These are phyloP conservation scores for Apodemus sylvaticus DNA, from an alignment of 2,113 vertebrate genomes.

Conservation along the genomic window DNA sequence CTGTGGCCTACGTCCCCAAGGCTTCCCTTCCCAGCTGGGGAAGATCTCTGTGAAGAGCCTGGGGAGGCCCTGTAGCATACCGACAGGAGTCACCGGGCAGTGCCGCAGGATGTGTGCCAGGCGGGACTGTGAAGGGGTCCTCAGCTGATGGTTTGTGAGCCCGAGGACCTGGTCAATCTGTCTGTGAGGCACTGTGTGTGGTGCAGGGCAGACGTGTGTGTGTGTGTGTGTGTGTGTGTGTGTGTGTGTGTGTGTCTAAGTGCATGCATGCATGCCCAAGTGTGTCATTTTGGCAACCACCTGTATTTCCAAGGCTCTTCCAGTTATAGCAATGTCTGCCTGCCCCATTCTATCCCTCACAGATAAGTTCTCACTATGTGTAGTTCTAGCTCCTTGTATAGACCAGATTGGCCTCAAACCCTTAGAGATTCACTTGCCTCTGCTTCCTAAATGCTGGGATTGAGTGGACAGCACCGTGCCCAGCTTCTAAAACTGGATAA, in stretches of 20 bases:
- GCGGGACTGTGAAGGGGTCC: background rate
- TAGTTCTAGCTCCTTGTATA: background rate
- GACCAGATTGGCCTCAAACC: background rate
- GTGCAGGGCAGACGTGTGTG: background rate
- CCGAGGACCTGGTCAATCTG: background rate
- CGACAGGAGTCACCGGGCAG: background rate
- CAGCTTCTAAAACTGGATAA: background rate
- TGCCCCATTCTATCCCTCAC: background rate
- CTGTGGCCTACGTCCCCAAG: background rate
- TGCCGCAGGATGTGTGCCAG: too few relatives aligned
- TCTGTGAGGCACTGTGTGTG: background rate
- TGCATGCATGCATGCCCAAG: too few relatives aligned
- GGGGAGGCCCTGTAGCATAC: background rate
- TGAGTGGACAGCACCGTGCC: background rate
- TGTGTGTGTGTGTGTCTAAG: too few relatives aligned
- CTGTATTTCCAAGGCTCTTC: too few relatives aligned
- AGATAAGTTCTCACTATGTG: background rate
- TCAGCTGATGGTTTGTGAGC: too few relatives aligned
- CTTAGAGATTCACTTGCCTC: background rate
- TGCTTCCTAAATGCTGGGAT: background rate
- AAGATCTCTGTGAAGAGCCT: background rate
- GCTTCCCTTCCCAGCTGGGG: background rate
- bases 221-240: too few relatives aligned
- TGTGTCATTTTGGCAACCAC: background rate
- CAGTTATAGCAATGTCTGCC: accelerated